Evolutionary conservation across 2,797 vertebrate genomes (phyloP).

Genomic region (Poeciliopsis turneri): DNA sequence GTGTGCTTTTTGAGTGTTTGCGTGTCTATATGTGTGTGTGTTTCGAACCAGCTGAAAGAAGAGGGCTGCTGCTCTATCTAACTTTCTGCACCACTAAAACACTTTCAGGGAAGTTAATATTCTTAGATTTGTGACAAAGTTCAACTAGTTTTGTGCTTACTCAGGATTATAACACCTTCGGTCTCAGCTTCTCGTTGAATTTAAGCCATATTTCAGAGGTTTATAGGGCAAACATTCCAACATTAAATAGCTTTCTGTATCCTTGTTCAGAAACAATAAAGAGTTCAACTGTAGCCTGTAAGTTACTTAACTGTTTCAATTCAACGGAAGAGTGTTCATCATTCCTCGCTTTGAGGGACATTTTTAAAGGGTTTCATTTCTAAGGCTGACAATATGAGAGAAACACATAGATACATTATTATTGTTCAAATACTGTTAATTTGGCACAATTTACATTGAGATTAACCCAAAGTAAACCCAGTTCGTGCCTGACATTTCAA

Average conservation of each 20-base stretch:
- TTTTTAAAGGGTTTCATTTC: background rate
- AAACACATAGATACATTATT: background rate
- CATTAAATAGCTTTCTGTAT: background rate
- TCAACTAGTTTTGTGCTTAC: conserved; percentile 29
- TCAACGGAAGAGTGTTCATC: background rate
- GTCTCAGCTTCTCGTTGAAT: conserved; percentile 35
- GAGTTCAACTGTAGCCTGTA: background rate
- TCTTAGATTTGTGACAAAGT: conserved; percentile 43
- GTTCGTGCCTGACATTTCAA: background rate
- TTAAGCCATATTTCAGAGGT: conserved; percentile 2
- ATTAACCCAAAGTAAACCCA: background rate
- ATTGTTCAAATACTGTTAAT: background rate
- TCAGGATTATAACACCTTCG: conserved; percentile 33
- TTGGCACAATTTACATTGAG: background rate
- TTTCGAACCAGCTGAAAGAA: conserved; percentile 56
- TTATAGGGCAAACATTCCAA: background rate
- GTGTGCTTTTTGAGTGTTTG: conserved; percentile 26
- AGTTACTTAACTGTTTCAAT: background rate
- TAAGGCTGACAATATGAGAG: background rate
- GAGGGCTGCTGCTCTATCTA: conserved; percentile 63
- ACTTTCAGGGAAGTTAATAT: conserved; percentile 47
- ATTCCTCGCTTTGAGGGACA: background rate
- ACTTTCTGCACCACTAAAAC: conserved; percentile 54
- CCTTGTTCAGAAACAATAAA: background rate
- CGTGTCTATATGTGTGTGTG: conserved; percentile 19